Evolutionary conservation across 2,888 invertebrate species (phyloP), one percentile per base, ranked within the genome.

Genomic region (Koerneria pararmatus): DNA sequence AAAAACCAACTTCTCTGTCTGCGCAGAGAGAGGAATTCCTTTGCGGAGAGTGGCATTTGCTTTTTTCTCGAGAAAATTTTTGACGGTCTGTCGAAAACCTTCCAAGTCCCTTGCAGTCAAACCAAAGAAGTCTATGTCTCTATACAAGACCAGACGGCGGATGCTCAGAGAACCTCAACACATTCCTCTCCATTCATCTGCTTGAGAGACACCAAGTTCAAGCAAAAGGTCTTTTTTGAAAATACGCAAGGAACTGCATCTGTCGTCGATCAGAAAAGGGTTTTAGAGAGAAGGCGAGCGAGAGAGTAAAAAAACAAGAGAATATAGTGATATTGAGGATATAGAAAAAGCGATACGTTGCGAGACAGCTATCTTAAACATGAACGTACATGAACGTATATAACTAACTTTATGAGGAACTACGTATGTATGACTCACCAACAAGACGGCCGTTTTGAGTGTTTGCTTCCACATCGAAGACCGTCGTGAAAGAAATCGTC

Each of bases 101-200:
- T 74, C 74, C 37, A 76, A 31, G 56, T 76, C 74, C 11, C 69
- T 60, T 15, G 65, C 68, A 0, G 71, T 54, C 22, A 76, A 22
- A 64, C 72, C 74, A 24, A 76, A 67, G 59, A 76, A 75, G 41
- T 76, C 74, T n/a, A 76, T 65, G 35, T 68, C 71, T 19, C 58
- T 51, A 11, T 65, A 58, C 49, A 76, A 73, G n/a, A 69, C 70
- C 8, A 76, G 63, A 8, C 64, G 48, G 11, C 67, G 68, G 24
- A 76, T 71, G 3, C 37, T 53, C 6, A 75, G 69, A 1, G 67
- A 64, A 34, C 74, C 75, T 75, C 53, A 59, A n/a, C 54, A 61
- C n/a, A 19, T n/a, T 1, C 19, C n/a, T n/a, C n/a, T n/a, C n/a
- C n/a, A n/a, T n/a, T n/a, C n/a, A n/a, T n/a, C n/a, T n/a, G n/a